Percentiles rank a stretch among this genome's conserved stretches.
These are phyloP conservation scores for Gallinago solitaria DNA, from an alignment of 2,797 vertebrate genomes.

Conservation along the genomic window DNA sequence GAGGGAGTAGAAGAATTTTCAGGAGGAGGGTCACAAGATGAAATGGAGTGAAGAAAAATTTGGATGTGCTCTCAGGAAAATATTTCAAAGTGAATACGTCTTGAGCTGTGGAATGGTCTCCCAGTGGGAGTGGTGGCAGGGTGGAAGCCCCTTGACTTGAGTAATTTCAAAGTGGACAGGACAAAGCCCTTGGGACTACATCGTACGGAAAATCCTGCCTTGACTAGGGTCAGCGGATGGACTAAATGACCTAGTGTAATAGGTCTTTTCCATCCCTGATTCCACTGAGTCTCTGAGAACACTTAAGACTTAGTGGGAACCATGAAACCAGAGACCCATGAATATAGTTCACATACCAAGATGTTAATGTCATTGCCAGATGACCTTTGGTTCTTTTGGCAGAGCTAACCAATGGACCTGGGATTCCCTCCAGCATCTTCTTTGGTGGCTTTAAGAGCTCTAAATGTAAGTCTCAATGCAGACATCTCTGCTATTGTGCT, in stretches of 20 bases:
- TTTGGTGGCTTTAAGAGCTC: not conserved
- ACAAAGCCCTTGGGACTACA: not conserved
- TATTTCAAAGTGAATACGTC: not conserved
- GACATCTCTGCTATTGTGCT: not conserved
- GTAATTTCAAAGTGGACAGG: not conserved
- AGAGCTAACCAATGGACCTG: not conserved
- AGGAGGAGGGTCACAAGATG: not conserved
- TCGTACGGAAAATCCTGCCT: not conserved
- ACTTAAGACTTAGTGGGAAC: not conserved
- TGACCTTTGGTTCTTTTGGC: slow-evolving; percentile 3
- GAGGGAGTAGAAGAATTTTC: not conserved
- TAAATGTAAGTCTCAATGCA: not conserved
- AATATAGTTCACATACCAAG: not conserved
- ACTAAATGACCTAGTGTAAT: not conserved
- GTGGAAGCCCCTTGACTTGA: not conserved
- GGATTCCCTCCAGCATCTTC: slow-evolving; percentile 44
- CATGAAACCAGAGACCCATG: not conserved
- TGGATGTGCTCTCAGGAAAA: not conserved
- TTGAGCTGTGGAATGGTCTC: not conserved
- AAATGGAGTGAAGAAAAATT: not conserved
- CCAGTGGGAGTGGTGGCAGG: not conserved
- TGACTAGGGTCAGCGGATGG: not conserved
- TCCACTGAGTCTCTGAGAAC: slow-evolving; percentile 10
- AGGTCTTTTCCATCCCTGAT: slow-evolving; percentile 10
- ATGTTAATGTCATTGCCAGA: not conserved